Evolutionary conservation across 2,113 vertebrate genomes (phyloP).

Genomic region (Peucedramus taeniatus): DNA sequence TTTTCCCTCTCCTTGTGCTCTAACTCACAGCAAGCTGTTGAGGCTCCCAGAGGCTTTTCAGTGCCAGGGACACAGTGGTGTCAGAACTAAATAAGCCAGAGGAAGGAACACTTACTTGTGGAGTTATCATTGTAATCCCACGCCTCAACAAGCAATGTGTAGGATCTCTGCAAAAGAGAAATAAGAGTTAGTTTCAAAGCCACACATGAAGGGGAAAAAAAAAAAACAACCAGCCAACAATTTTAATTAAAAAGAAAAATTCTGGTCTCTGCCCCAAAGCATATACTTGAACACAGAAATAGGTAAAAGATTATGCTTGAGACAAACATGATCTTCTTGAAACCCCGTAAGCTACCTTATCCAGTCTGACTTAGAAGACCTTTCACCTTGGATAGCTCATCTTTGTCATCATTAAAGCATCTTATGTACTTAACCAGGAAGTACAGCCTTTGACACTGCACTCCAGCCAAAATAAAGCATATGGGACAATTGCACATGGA

Average conservation of each 20-base stretch:
- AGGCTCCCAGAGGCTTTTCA: background rate
- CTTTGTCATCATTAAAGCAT: constrained; percentile 55
- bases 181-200: constrained; percentile 29
- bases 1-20: background rate
- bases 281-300: constrained; percentile 48
- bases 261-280: background rate
- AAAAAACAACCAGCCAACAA: too few relatives aligned
- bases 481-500: background rate
- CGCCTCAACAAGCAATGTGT: constrained; percentile 94
- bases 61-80: background rate
- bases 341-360: constrained; percentile 28
- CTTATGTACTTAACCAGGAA: constrained; percentile 50
- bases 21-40: background rate
- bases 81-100: background rate
- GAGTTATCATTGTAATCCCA: constrained; percentile 95
- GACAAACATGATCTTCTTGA: constrained; percentile 46
- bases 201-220: background rate
- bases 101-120: constrained; percentile 80
- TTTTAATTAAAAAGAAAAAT: background rate
- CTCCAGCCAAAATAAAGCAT: background rate
- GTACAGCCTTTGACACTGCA: constrained; percentile 1
- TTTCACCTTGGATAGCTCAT: constrained; percentile 53
- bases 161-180: constrained; percentile 88
- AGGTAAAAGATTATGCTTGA: constrained; percentile 52
- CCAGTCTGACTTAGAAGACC: constrained; percentile 56